Conservation (phyloP, 2,888 invertebrate species). For the Pheosia tremula region DNA sequence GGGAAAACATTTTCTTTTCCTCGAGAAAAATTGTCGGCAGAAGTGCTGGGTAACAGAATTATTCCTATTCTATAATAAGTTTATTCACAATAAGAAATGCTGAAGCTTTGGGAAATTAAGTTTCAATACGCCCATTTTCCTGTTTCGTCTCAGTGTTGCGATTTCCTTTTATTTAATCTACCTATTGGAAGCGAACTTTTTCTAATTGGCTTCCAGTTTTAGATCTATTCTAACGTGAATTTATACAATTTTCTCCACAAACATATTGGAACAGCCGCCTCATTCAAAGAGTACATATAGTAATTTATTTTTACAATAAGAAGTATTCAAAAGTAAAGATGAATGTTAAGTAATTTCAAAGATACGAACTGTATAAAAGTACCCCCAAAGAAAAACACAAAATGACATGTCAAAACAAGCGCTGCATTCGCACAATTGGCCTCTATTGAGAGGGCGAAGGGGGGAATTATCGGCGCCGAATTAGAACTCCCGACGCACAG, state of each 20-base stretch:
- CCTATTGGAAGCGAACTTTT: background rate
- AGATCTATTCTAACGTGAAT: no score
- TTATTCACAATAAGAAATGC: constrained; percentile 74
- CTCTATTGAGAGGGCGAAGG: constrained; percentile 57
- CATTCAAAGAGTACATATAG: no score
- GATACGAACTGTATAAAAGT: constrained; percentile 19
- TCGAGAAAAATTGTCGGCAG: constrained; percentile 52
- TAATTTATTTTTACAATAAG: no score
- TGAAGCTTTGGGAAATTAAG: constrained; percentile 41
- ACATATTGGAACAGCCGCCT: no score
- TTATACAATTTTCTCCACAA: no score
- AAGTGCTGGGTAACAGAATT: constrained; percentile 70
- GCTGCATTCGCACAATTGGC: constrained; percentile 66
- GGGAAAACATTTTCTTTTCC: constrained; percentile 55
- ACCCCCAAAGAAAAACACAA: constrained; percentile 47
- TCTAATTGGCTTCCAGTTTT: no score
- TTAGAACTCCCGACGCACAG: constrained; percentile 60
- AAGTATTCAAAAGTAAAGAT: constrained; percentile 24
- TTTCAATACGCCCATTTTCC: constrained; percentile 30
- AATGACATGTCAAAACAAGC: constrained; percentile 66
- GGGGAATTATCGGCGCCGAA: constrained; percentile 63
- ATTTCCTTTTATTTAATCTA: background rate
- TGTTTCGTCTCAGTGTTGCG: background rate
- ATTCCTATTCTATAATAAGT: constrained; percentile 77
- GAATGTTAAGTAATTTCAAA: constrained; percentile 33